Conservation (phyloP, 2,797 vertebrate genomes). For the Aphelocoma californica region DNA sequence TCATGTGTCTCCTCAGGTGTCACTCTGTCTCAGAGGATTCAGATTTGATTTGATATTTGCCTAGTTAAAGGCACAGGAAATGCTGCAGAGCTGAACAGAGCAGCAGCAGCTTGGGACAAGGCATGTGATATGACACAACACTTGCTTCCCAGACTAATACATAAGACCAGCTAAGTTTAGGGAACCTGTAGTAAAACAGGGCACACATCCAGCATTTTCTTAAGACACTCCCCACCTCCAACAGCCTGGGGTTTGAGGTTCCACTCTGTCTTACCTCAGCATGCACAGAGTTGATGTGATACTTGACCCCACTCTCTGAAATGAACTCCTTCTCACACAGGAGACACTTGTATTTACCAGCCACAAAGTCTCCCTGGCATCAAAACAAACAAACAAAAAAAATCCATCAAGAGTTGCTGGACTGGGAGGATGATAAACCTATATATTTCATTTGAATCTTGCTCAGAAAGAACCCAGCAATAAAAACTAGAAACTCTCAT, state of each 20-base stretch:
- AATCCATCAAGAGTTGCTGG: background rate
- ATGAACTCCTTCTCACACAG: conserved; percentile 94
- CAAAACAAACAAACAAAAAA: background rate
- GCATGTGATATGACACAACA: background rate
- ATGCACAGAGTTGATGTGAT: conserved; percentile 94
- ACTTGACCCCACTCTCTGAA: conserved; percentile 95
- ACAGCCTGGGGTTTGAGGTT: background rate
- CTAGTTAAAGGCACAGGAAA: background rate
- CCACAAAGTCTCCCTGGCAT: conserved; percentile 89
- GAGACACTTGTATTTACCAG: conserved; percentile 92
- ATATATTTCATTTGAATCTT: background rate
- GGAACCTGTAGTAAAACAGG: background rate
- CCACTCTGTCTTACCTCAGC: conserved; percentile 81
- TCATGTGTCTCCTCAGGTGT: background rate
- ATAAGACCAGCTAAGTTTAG: background rate
- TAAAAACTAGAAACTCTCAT: background rate
- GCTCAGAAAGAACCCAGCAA: background rate
- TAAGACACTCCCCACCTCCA: background rate
- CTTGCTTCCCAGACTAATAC: background rate
- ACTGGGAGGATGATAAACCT: background rate
- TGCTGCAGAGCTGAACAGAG: background rate
- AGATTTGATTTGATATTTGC: background rate
- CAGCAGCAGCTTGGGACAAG: background rate
- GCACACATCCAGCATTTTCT: background rate
- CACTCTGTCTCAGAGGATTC: background rate